Percentiles rank a stretch among this genome's conserved stretches.
Evolutionary conservation across 2,888 invertebrate species (phyloP).

Genomic region (Alsophila aescularia): DNA sequence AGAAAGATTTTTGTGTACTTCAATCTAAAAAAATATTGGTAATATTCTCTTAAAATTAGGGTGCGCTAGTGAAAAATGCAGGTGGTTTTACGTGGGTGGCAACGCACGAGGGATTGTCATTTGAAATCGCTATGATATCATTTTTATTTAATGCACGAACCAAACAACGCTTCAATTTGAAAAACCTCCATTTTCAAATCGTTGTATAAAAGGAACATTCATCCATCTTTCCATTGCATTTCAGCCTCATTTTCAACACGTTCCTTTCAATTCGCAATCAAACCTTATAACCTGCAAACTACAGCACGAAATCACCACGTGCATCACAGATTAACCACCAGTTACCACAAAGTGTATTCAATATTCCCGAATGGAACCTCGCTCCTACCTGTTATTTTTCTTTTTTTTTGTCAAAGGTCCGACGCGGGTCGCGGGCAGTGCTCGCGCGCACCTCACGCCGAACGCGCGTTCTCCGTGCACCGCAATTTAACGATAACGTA

Average conservation of each 20-base stretch:
- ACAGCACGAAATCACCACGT: conserved; percentile 25
- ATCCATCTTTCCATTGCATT: neutral
- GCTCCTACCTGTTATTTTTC: conserved; percentile 52
- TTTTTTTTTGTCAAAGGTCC: conserved; percentile 73
- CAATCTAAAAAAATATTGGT: too few species aligned
- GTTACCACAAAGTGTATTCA: conserved; percentile 4
- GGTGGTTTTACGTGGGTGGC: too few species aligned
- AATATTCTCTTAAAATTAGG: too few species aligned
- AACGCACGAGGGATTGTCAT: too few species aligned
- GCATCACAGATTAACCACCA: conserved; percentile 18
- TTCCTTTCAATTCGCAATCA: conserved; percentile 3
- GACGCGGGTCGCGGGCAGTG: conserved; percentile 70
- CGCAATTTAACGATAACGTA: conserved; percentile 23
- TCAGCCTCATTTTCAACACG: neutral
- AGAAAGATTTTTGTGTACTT: too few species aligned
- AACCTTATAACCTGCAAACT: conserved; percentile 20
- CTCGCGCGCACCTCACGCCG: conserved; percentile 63
- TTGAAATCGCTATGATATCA: too few species aligned
- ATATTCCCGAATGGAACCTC: conserved; percentile 32
- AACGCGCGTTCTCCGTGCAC: conserved; percentile 56
- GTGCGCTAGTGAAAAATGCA: too few species aligned
- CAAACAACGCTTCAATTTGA: too few species aligned
- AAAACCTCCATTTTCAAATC: too few species aligned
- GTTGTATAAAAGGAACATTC: neutral
- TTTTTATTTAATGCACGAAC: too few species aligned